A percentile compares a stretch with the other conserved stretches of the same genome.
These are phyloP conservation scores for Sturnira hondurensis DNA, from an alignment of 2,113 vertebrate genomes.

Conservation along the genomic window DNA sequence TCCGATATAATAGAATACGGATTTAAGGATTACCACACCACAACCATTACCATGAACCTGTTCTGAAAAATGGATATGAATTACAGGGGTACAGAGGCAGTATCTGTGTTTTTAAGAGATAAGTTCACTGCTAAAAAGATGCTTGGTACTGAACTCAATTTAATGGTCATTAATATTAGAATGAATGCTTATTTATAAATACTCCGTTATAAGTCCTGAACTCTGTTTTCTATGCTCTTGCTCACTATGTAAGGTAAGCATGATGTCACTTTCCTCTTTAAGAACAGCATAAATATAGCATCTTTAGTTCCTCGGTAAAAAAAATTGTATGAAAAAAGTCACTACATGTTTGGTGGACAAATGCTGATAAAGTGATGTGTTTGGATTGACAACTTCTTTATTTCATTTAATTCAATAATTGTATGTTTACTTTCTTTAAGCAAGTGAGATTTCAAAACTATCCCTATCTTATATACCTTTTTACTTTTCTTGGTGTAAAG, in stretches of 20 bases:
- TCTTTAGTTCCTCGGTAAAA: background rate
- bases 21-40: background rate
- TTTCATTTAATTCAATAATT: background rate
- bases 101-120: background rate
- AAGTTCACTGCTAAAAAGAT: background rate
- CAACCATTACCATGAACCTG: background rate
- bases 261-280: background rate
- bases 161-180: background rate
- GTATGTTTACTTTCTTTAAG: background rate
- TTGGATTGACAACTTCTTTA: background rate
- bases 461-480: background rate
- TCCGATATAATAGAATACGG: background rate
- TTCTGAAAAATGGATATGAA: background rate
- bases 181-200: background rate
- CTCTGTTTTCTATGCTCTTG: background rate
- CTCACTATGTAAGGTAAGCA: background rate
- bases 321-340: background rate
- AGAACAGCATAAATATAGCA: background rate
- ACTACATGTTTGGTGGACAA: background rate
- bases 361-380: background rate
- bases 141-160: background rate
- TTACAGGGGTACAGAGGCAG: background rate
- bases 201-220: background rate
- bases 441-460: background rate
- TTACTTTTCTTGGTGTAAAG: background rate